Evolutionary conservation across 2,888 invertebrate genomes (phyloP).

Genomic region (Neria commutata): DNA sequence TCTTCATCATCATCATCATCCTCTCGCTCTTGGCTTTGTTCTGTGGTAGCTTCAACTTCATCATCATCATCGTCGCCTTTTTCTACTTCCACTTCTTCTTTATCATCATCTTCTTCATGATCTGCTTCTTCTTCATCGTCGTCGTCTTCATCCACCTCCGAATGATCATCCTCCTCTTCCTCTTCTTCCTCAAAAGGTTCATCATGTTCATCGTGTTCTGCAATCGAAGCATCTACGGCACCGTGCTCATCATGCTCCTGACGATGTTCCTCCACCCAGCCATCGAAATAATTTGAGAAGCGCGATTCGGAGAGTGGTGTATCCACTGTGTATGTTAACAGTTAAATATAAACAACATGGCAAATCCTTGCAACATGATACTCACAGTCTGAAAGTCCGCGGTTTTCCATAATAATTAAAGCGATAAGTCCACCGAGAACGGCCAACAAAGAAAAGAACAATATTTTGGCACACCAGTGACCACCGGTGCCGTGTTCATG

Average conservation of each 20-base stretch:
- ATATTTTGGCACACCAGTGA: slow-evolving; percentile 82
- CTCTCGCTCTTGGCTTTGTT: slow-evolving; percentile 58
- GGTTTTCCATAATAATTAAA: slow-evolving; percentile 79
- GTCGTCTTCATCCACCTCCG: slow-evolving; percentile 51
- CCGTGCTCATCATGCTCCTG: slow-evolving; percentile 54
- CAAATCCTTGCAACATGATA: slow-evolving; percentile 37
- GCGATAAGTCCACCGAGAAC: slow-evolving; percentile 76
- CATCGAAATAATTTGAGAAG: slow-evolving; percentile 77
- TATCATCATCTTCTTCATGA: slow-evolving; percentile 40
- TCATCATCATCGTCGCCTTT: slow-evolving; percentile 45
- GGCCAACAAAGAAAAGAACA: slow-evolving; percentile 78
- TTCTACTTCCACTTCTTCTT: slow-evolving; percentile 50
- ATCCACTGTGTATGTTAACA: slow-evolving; percentile 63
- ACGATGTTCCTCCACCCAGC: slow-evolving; percentile 70
- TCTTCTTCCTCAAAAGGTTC: slow-evolving; percentile 50
- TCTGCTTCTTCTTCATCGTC: slow-evolving; percentile 44
- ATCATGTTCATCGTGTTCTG: slow-evolving; percentile 55
- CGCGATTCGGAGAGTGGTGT: slow-evolving; percentile 69
- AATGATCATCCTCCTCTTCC: slow-evolving; percentile 38
- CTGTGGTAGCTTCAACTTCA: slow-evolving; percentile 37
- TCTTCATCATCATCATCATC: slow-evolving; percentile 58
- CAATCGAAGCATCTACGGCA: slow-evolving; percentile 49
- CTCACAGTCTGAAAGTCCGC: slow-evolving; percentile 80
- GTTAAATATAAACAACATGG: neutral
- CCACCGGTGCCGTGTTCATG: slow-evolving; percentile 80